These are phyloP conservation scores for Chloroceryle aenea DNA, from an alignment of 2,113 vertebrate genomes.

Conservation along the genomic window DNA sequence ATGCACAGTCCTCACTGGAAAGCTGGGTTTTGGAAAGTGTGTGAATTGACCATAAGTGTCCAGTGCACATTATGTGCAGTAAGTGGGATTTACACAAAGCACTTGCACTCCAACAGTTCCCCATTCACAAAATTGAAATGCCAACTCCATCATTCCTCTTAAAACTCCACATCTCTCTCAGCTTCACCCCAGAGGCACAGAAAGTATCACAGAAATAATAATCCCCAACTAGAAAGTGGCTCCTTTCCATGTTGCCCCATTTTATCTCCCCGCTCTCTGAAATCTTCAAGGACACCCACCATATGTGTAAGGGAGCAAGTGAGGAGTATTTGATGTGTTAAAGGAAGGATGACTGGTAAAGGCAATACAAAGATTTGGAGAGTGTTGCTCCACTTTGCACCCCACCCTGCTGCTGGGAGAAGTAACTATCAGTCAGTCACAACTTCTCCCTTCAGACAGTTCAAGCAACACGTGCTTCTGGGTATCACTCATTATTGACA, in stretches of 20 bases:
- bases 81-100: neutral
- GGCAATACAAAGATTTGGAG: neutral
- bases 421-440: neutral
- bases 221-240: neutral
- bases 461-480: neutral
- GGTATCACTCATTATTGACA: neutral
- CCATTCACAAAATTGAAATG: neutral
- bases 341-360: neutral
- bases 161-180: neutral
- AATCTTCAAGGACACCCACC: neutral
- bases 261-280: neutral
- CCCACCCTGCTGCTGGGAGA: neutral
- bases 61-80: neutral
- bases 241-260: neutral
- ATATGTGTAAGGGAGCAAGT: neutral
- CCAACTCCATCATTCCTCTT: neutral
- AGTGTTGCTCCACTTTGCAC: neutral
- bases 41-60: neutral
- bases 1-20: neutral
- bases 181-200: neutral
- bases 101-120: neutral
- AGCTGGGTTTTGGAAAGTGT: neutral
- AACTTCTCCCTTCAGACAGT: neutral
- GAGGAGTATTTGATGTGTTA: neutral
- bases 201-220: neutral